Evolutionary conservation across 2,113 vertebrate genomes (phyloP).

Genomic region (Apaloderma vittatum): DNA sequence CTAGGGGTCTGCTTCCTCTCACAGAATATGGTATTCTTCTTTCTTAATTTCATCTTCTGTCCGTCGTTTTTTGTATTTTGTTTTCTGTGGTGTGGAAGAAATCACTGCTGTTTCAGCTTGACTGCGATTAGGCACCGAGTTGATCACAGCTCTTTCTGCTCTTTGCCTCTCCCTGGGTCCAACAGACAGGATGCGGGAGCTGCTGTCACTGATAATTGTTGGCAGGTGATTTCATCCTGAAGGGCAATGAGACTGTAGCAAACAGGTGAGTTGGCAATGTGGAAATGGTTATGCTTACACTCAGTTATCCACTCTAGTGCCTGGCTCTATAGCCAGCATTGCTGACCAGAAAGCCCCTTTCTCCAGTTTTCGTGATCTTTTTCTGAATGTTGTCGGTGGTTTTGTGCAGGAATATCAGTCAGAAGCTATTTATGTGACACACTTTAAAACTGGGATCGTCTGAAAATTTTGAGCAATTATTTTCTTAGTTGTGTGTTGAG

Average conservation of each 20-base stretch:
- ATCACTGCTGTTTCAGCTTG: not conserved
- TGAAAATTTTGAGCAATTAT: not conserved
- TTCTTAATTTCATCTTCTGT: not conserved
- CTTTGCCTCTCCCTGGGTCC: not conserved
- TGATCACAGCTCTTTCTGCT: not conserved
- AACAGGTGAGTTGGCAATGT: not conserved
- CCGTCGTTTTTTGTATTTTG: not conserved
- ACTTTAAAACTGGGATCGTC: not conserved
- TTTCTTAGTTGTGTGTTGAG: not conserved
- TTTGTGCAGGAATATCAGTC: not conserved
- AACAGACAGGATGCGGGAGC: not conserved
- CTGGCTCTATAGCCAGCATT: not conserved
- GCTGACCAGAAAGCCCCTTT: not conserved
- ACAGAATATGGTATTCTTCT: not conserved
- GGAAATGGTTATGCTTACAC: not conserved
- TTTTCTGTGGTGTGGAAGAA: not conserved
- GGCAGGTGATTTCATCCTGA: not conserved
- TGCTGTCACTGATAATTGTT: not conserved
- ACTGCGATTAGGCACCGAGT: not conserved
- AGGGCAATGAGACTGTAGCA: not conserved
- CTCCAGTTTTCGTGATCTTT: not conserved
- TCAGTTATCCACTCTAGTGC: not conserved
- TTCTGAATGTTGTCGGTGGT: not conserved
- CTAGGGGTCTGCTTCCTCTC: not conserved
- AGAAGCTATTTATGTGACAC: not conserved